A percentile compares a stretch with the other conserved stretches of the same genome.
Evolutionary conservation across 1,140 invertebrate genomes (phyloP).

Genomic region (Drosophila pseudoobscura): DNA sequence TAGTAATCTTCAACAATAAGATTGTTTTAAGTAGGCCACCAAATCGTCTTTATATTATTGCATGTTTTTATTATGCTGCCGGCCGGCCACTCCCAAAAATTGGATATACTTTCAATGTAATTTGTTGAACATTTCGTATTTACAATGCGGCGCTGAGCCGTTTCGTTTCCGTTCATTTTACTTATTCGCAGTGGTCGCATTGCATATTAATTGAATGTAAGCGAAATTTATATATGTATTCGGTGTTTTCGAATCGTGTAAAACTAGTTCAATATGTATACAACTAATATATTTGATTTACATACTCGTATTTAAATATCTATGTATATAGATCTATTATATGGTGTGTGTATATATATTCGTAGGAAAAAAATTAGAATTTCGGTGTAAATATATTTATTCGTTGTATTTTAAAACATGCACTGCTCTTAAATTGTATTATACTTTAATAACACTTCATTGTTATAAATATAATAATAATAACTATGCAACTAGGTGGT

Average conservation of each 20-base stretch:
- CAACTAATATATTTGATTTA: conserved; percentile 72
- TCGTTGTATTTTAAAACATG: conserved; percentile 81
- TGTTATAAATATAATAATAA: conserved; percentile 43
- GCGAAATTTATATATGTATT: conserved; percentile 66
- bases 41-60: conserved; percentile 44
- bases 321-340: conserved; percentile 49
- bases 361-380: conserved; percentile 69
- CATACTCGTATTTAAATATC: conserved; percentile 47
- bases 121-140: conserved; percentile 67
- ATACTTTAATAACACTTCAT: conserved; percentile 64
- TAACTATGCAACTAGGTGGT: conserved; percentile 62
- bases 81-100: conserved; percentile 51
- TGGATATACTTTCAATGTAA: conserved; percentile 59
- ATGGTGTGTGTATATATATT: conserved; percentile 68
- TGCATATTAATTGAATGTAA: conserved; percentile 77
- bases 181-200: conserved; percentile 51
- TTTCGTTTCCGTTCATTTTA: conserved; percentile 10
- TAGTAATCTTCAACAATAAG: conserved; percentile 79
- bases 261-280: conserved; percentile 75
- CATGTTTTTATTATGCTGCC: conserved; percentile 41
- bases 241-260: conserved; percentile 54
- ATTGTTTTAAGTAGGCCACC: conserved; percentile 64
- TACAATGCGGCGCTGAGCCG: conserved; percentile 55
- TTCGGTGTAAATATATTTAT: conserved; percentile 79
- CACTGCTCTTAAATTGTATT: conserved; percentile 62